phyloP scores from a whole-genome alignment of 2,113 vertebrate genomes.

The Trachemys scripta region DNA sequence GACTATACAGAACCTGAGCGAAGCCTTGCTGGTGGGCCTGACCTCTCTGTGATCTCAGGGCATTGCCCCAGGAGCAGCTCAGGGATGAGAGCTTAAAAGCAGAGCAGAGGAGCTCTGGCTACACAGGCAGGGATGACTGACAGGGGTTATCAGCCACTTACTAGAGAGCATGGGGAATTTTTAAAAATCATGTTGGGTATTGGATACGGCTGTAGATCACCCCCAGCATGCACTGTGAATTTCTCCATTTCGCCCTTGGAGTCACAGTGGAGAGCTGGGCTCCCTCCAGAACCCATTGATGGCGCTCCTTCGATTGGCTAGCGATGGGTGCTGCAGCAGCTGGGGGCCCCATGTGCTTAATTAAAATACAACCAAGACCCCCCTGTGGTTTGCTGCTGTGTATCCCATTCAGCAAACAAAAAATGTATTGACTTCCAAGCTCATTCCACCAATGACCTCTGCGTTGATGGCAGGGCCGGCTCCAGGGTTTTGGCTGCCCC shows the following conservation, averaged over 20 bases:
- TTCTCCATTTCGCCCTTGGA: no score
- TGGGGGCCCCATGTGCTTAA: not conserved
- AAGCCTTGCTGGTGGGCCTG: not conserved
- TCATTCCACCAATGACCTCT: not conserved
- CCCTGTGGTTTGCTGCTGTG: accelerated
- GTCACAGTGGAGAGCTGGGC: no score
- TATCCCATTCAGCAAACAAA: accelerated
- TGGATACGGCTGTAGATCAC: not conserved
- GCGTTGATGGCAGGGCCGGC: not conserved
- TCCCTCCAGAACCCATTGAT: no score
- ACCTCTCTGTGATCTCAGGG: not conserved
- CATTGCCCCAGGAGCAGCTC: not conserved
- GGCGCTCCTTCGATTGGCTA: not conserved
- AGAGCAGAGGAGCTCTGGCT: not conserved
- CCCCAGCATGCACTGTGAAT: no score
- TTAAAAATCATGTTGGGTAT: not conserved
- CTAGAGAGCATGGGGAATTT: not conserved
- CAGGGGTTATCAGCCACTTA: not conserved
- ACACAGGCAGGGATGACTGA: not conserved
- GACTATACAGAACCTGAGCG: not conserved
- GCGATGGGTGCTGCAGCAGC: no score
- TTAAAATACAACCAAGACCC: not conserved
- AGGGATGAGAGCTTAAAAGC: not conserved
- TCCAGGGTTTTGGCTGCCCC: no score
- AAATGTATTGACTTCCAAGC: not conserved